Evolutionary conservation across 2,797 vertebrate genomes (phyloP).

Genomic region (Sparus aurata): DNA sequence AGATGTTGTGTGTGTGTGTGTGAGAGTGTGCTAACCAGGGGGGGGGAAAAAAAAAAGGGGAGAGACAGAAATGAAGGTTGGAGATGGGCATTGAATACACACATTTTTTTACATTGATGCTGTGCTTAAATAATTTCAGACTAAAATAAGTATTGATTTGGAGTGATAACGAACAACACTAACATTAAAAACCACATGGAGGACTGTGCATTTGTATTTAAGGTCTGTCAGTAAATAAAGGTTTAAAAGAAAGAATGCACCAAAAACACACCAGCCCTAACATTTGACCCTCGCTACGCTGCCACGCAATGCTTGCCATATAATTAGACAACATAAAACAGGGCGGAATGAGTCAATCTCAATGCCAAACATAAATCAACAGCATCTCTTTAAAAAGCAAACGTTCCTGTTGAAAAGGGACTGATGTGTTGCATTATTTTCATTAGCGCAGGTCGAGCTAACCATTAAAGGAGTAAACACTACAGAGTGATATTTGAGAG

Average conservation of each 20-base stretch:
- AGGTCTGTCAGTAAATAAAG: background rate
- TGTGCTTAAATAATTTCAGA: background rate
- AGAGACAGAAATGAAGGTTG: constrained; percentile 7
- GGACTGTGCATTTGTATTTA: background rate
- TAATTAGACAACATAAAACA: background rate
- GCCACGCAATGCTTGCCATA: background rate
- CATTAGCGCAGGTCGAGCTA: too few relatives aligned
- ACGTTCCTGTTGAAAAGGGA: too few relatives aligned
- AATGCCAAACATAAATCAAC: background rate
- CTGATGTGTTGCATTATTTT: too few relatives aligned
- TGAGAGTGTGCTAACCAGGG: constrained; percentile 27
- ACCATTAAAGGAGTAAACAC: too few relatives aligned
- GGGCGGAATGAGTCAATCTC: too few relatives aligned
- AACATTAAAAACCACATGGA: background rate
- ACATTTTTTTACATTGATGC: background rate
- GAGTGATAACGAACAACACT: background rate
- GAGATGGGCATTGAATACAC: constrained; percentile 3
- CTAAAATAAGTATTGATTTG: background rate
- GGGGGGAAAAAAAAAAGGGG: background rate
- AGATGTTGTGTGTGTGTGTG: background rate
- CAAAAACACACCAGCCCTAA: background rate
- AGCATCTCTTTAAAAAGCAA: too few relatives aligned
- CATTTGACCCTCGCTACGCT: background rate
- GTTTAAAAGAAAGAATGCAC: background rate
- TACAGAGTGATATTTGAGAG: background rate